Conservation (phyloP, 2,797 vertebrate species). For the Hybognathus amarus region DNA sequence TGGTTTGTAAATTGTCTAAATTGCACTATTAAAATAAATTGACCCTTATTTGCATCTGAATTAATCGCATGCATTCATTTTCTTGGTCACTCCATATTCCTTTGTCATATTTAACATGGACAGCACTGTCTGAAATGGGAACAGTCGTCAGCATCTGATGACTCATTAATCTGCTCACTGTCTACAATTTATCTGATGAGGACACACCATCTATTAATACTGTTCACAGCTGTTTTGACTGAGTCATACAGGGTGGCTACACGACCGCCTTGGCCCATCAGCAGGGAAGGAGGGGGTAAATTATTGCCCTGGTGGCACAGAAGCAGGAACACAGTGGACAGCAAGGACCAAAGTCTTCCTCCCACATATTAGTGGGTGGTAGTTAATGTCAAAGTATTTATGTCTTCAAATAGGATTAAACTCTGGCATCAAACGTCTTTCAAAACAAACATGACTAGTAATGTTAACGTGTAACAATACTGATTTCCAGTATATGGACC, state of each 20-base stretch:
- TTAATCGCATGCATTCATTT: constrained; percentile 1
- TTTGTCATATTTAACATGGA: constrained; percentile 42
- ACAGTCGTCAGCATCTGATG: constrained; percentile 65
- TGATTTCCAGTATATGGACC: not conserved
- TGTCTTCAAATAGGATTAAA: constrained; percentile 44
- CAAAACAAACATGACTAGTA: not conserved
- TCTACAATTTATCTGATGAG: constrained; percentile 64
- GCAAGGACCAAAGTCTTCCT: constrained; percentile 64
- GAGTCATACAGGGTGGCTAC: constrained; percentile 47
- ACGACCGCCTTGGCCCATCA: constrained; percentile 41
- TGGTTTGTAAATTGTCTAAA: not conserved
- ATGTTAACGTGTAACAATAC: not conserved
- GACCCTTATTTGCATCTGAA: constrained; percentile 7
- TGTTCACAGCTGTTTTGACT: constrained; percentile 63
- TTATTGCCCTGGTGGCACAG: constrained; percentile 64
- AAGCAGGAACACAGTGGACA: constrained; percentile 63
- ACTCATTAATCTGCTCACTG: constrained; percentile 65
- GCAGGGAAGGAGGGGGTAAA: constrained; percentile 60
- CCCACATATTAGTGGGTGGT: constrained; percentile 62
- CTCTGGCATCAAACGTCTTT: constrained; percentile 62
- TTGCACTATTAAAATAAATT: not conserved
- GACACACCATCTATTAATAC: constrained; percentile 67
- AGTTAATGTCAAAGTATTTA: constrained; percentile 70
- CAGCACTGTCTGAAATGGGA: constrained; percentile 48
- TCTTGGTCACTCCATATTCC: constrained; percentile 22